Base-by-base conservation (phyloP, 2,888 invertebrate species). In the Drosophila macrospina region DNA sequence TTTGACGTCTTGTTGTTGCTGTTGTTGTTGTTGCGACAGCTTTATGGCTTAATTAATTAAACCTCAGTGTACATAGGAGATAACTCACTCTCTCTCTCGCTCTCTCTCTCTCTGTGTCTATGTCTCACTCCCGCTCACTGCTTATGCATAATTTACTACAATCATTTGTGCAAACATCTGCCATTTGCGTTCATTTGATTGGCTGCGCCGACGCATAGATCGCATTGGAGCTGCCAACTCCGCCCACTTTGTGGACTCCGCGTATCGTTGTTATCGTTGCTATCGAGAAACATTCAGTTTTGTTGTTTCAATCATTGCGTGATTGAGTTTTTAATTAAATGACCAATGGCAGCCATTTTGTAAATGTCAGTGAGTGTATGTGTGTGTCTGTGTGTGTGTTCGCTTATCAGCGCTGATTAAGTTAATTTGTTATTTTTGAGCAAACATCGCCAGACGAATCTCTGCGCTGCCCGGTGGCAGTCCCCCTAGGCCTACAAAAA, bases 41-140 rank as follows among this genome's bases (percentile, higher is more conserved):
- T 64, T 85, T 82, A 82, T 88, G 83, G 88, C 83, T 88, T 88
- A 84, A 88, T 84, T 88, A 84, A 88, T 77, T 79, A 75, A 57
- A 42, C 54, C 60, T 32, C 60, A 41, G 55, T 52, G 39, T 74
- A 55, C 32, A 63, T 42, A 34, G 32, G 0, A 16, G 44, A 52
- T 30, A 36, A 13, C 55, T 39, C 37, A 20, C 30, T 28, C 10
- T 36, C 28, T 34, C 8, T 51, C 26, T 37, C 4, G 10, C 5
- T 5, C 20, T 15, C 28, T 44, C 4, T 6, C 32, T 10, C 30
- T 36, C 72, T 24, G 39, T 39, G 45, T 44, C 39, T 36, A 24
- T 28, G n/a, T 20, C 37, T 56, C 4, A 3, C 16, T 16, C 20
- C 20, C 34, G 48, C 13, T n/a, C 13, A 20, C 57, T 66, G 50